Percentiles rank a stretch among this genome's conserved stretches.
These are phyloP conservation scores for Ceyx margarethae DNA, from an alignment of 2,113 vertebrate genomes.

Conservation along the genomic window DNA sequence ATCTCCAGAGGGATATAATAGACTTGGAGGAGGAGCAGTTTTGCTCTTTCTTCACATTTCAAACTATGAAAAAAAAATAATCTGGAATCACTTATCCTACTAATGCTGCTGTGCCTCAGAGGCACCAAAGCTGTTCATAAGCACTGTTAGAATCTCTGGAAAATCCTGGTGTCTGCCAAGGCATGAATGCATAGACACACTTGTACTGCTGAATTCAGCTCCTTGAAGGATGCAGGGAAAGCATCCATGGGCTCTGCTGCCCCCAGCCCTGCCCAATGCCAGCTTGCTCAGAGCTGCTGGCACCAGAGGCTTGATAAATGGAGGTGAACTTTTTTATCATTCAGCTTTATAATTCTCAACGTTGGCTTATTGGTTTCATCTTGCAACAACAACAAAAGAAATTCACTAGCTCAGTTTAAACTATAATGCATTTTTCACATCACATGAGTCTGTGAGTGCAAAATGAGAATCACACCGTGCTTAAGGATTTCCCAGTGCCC, in stretches of 20 bases:
- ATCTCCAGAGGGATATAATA: not conserved
- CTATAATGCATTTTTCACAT: not conserved
- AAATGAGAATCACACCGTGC: not conserved
- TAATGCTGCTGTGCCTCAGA: accelerated
- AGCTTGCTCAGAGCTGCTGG: not conserved
- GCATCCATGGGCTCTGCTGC: not conserved
- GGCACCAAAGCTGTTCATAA: not conserved
- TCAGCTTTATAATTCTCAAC: not conserved
- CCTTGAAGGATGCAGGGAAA: not conserved
- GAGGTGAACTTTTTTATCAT: not conserved
- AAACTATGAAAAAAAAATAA: not conserved
- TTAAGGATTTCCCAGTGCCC: not conserved
- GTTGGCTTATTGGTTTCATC: not conserved
- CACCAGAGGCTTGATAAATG: not conserved
- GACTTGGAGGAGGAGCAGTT: not conserved
- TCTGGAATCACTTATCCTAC: not conserved
- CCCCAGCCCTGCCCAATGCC: not conserved
- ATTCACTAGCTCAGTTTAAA: not conserved
- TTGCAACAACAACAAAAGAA: not conserved
- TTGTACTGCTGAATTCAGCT: not conserved
- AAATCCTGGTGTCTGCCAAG: not conserved
- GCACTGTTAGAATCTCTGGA: not conserved
- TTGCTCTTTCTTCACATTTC: not conserved
- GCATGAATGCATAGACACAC: not conserved
- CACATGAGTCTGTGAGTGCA: not conserved